These are phyloP conservation scores for Leptopilina drosophilae DNA, from an alignment of 2,888 invertebrate species.

Conservation along the genomic window DNA sequence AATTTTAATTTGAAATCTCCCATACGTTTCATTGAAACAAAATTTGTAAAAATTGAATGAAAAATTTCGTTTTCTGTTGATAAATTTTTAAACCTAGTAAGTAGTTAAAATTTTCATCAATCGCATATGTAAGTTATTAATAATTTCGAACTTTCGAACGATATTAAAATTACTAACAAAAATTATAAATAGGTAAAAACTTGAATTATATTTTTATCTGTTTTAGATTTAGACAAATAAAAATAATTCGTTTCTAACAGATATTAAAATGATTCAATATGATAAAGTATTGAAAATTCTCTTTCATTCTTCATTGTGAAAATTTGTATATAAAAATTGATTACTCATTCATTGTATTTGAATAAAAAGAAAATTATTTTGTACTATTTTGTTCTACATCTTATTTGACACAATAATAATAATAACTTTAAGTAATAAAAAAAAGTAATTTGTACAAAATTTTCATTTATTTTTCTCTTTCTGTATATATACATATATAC, in stretches of 20 bases:
- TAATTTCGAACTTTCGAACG: too few relatives aligned
- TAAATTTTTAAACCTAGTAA: neutral
- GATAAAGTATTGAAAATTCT: neutral
- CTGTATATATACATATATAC: too few relatives aligned
- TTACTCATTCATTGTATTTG: constrained; percentile 9
- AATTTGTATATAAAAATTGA: constrained; percentile 9
- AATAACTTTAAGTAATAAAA: neutral
- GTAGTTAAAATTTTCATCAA: too few relatives aligned
- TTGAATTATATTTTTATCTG: too few relatives aligned
- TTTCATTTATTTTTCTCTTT: too few relatives aligned
- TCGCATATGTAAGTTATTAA: too few relatives aligned
- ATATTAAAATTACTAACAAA: too few relatives aligned
- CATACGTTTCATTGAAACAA: neutral
- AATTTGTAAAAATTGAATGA: neutral
- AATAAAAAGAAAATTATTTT: constrained; percentile 30
- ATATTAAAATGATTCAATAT: neutral
- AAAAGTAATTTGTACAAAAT: too few relatives aligned
- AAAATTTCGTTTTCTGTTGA: neutral
- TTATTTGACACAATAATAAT: neutral
- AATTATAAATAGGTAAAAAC: too few relatives aligned
- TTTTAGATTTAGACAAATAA: too few relatives aligned
- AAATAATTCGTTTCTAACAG: neutral
- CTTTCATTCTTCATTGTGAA: neutral
- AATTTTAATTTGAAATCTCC: neutral
- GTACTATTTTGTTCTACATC: neutral